These are phyloP conservation scores for Sprattus sprattus DNA, from an alignment of 2,113 vertebrate genomes.

Conservation along the genomic window DNA sequence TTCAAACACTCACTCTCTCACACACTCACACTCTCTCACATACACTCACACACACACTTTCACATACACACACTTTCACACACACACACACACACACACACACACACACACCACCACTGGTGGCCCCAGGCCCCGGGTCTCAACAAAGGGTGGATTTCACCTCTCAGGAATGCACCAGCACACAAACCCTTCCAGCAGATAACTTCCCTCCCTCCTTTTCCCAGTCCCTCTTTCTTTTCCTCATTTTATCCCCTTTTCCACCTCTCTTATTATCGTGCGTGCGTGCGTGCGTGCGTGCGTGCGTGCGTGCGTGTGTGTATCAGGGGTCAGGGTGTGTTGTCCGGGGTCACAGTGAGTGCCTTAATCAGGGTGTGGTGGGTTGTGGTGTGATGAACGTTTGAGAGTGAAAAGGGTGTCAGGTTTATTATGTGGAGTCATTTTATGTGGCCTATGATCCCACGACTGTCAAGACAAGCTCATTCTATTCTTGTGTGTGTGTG, in stretches of 20 bases:
- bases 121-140: background rate
- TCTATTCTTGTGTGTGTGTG: background rate
- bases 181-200: background rate
- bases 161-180: background rate
- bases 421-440: background rate
- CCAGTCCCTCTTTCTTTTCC: background rate
- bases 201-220: background rate
- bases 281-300: too few species aligned
- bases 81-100: background rate
- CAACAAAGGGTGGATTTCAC: constrained; percentile 4
- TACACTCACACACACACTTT: background rate
- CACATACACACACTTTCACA: background rate
- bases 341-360: background rate
- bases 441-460: too few species aligned
- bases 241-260: background rate
- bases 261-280: background rate
- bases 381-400: background rate
- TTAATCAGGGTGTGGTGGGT: background rate
- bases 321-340: background rate
- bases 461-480: too few species aligned
- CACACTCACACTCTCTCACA: background rate
- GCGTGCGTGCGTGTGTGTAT: too few species aligned
- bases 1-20: background rate
- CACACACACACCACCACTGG: background rate
- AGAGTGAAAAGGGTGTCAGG: background rate